Evolutionary conservation across 2,113 vertebrate genomes (phyloP).

Genomic region (human (Homo sapiens)): DNA sequence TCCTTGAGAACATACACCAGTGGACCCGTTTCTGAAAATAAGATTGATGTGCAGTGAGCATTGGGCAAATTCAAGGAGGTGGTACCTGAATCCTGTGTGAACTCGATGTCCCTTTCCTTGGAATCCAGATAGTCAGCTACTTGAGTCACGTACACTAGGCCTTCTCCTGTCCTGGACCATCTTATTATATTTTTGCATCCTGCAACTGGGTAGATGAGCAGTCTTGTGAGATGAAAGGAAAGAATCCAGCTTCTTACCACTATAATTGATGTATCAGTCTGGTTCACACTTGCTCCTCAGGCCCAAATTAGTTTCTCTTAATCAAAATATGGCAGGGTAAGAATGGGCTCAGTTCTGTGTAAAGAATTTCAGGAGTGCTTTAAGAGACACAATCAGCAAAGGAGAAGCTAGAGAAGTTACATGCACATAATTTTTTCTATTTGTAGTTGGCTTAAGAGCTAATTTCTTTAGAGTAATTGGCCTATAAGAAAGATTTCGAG

Average conservation of each 20-base stretch:
- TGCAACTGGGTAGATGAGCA: not conserved
- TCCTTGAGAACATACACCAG: not conserved
- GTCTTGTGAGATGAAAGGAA: not conserved
- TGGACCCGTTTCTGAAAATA: not conserved
- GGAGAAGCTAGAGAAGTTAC: not conserved
- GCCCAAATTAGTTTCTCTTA: constrained; percentile 26
- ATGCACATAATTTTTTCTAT: not conserved
- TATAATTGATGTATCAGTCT: rapidly evolving
- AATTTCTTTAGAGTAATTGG: constrained; percentile 45
- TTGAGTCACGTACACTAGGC: rapidly evolving
- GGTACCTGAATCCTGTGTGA: rapidly evolving
- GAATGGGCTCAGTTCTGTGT: not conserved
- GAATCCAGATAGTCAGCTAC: not conserved
- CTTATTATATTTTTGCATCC: not conserved
- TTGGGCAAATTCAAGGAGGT: not conserved
- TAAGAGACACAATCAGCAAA: not conserved
- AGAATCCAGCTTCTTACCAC: rapidly evolving
- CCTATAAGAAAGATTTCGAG: constrained; percentile 46
- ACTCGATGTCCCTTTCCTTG: too few species aligned
- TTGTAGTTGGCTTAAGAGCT: constrained; percentile 4
- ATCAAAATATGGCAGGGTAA: not conserved
- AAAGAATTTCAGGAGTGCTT: not conserved
- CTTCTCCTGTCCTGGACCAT: not conserved
- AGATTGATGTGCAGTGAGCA: not conserved
- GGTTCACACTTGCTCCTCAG: constrained; percentile 21